A percentile compares a stretch with the other conserved stretches of the same genome.
These are phyloP conservation scores for Heliconius eleuchia DNA, from an alignment of 1,140 invertebrate species.

Conservation along the genomic window DNA sequence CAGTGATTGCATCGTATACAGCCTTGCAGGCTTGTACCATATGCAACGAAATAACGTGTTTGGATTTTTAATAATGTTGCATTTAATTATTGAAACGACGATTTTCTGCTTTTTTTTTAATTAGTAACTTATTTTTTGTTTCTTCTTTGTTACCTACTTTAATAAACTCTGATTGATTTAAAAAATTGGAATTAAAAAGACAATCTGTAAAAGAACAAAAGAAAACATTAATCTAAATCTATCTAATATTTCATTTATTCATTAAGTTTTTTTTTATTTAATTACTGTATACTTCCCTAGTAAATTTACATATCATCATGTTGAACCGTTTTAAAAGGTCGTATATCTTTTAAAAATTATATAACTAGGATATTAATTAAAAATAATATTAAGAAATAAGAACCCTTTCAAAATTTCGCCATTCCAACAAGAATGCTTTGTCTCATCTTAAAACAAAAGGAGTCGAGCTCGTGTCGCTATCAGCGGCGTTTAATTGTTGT, in stretches of 20 bases:
- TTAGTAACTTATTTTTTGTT: no score
- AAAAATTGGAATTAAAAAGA: no score
- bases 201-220: no score
- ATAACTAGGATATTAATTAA: neutral
- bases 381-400: neutral
- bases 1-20: slow-evolving; percentile 16
- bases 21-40: neutral
- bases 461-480: slow-evolving; percentile 51
- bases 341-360: no score
- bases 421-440: neutral
- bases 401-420: neutral
- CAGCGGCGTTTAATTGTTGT: slow-evolving; percentile 74
- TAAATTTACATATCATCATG: no score
- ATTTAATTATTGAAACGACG: neutral
- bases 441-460: slow-evolving; percentile 21
- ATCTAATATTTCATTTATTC: no score
- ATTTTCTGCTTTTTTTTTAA: neutral
- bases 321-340: no score
- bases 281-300: no score
- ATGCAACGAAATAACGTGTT: neutral
- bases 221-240: no score
- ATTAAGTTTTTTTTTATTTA: no score
- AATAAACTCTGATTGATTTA: no score
- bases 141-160: no score
- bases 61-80: slow-evolving; percentile 12